Evolutionary conservation across 2,888 invertebrate species (phyloP).

Genomic region (Drosophila limbata): DNA sequence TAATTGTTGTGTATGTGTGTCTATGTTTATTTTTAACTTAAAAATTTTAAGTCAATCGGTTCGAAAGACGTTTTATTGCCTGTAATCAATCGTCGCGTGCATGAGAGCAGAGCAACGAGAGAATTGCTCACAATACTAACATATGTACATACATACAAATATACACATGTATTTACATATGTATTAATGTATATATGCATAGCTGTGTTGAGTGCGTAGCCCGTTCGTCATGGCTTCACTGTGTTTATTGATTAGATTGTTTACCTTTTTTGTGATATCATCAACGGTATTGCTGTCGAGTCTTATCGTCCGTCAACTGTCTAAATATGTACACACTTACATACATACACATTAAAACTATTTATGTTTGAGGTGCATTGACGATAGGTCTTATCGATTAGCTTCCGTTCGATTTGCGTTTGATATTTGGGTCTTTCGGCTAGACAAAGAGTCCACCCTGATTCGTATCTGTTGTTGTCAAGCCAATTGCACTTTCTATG

Average conservation of each 20-base stretch:
- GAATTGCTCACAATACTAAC: constrained; percentile 57
- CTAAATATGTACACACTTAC: constrained; percentile 58
- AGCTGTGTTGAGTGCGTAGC: constrained; percentile 39
- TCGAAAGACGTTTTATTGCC: constrained; percentile 76
- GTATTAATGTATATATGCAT: neutral
- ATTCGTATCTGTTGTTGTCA: constrained; percentile 29
- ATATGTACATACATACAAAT: constrained; percentile 42
- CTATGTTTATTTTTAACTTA: constrained; percentile 75
- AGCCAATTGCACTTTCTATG: constrained; percentile 25
- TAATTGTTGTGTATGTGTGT: constrained; percentile 58
- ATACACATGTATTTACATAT: constrained; percentile 11
- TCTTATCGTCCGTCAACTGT: constrained; percentile 77
- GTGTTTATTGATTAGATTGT: constrained; percentile 79
- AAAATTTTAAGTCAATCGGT: constrained; percentile 79
- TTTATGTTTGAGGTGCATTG: constrained; percentile 39
- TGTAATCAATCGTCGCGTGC: constrained; percentile 76
- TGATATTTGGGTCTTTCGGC: constrained; percentile 34
- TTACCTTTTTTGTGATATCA: constrained; percentile 79
- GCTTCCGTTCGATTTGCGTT: constrained; percentile 70
- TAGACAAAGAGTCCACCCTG: constrained; percentile 37
- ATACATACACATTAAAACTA: constrained; percentile 32
- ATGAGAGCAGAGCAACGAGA: constrained; percentile 28
- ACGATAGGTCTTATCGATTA: constrained; percentile 62
- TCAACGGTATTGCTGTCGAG: constrained; percentile 48
- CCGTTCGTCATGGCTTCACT: constrained; percentile 64